Percentiles rank a stretch among this genome's conserved stretches.
Evolutionary conservation across 2,113 vertebrate genomes (phyloP).

Genomic region (Spea multiplicata): DNA sequence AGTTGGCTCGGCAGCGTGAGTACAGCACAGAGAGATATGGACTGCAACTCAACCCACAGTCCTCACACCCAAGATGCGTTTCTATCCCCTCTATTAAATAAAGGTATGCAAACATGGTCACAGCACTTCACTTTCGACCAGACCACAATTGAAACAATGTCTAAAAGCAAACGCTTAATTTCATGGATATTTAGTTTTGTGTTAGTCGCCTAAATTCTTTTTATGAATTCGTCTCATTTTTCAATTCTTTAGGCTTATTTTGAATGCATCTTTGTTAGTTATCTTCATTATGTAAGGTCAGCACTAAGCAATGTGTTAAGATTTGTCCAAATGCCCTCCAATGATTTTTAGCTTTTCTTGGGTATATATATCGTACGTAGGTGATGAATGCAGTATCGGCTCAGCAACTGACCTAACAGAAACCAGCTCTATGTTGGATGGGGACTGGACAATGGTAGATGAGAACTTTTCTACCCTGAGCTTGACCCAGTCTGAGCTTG

Average conservation of each 20-base stretch:
- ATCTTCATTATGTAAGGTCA: not conserved
- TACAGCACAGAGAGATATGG: conserved; percentile 75
- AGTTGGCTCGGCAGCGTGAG: conserved; percentile 81
- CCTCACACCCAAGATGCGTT: conserved; percentile 92
- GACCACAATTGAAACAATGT: too few species aligned
- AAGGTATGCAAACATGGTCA: conserved; percentile 69
- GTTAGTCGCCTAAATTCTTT: too few species aligned
- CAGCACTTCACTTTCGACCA: too few species aligned
- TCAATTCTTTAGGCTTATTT: too few species aligned
- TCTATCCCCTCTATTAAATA: conserved; percentile 88
- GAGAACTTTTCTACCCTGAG: conserved; percentile 89
- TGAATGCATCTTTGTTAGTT: too few species aligned
- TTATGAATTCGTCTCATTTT: too few species aligned
- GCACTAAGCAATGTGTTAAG: not conserved
- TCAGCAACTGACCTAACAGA: conserved; percentile 96
- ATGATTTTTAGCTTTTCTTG: not conserved
- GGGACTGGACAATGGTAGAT: conserved; percentile 96
- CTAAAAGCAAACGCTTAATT: too few species aligned
- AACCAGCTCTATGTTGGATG: conserved; percentile 94
- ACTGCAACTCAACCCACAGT: conserved; percentile 78
- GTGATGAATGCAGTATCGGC: conserved; percentile 94
- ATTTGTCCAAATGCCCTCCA: not conserved
- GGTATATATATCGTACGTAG: conserved; percentile 60
- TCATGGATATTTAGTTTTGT: too few species aligned
- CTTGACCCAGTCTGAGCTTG: conserved; percentile 90